These are phyloP conservation scores for Zapus hudsonius DNA, from an alignment of 2,113 vertebrate genomes.

Conservation along the genomic window DNA sequence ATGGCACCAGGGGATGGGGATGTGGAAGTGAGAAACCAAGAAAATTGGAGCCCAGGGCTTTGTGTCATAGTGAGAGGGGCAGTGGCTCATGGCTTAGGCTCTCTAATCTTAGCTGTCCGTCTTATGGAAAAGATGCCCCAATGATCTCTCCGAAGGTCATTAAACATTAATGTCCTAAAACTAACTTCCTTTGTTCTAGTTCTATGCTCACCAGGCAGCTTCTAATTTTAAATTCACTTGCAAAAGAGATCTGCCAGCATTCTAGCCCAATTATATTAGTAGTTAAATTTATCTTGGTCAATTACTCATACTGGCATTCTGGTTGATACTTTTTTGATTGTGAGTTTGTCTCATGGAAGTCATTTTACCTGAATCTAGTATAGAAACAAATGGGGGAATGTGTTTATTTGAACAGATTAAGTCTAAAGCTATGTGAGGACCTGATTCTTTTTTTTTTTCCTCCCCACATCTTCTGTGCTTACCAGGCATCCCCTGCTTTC, in stretches of 20 bases:
- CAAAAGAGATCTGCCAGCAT: not conserved
- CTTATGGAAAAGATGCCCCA: not conserved
- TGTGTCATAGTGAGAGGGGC: not conserved
- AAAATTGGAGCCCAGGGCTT: not conserved
- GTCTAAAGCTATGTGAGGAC: not conserved
- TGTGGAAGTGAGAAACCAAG: not conserved
- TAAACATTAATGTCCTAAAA: not conserved
- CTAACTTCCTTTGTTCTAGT: not conserved
- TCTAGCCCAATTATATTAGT: not conserved
- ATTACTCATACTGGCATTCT: not conserved
- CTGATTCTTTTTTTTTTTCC: not conserved
- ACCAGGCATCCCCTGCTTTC: fast-evolving
- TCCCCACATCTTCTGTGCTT: not conserved
- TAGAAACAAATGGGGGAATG: constrained; percentile 16
- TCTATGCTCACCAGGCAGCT: not conserved
- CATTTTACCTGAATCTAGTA: not conserved
- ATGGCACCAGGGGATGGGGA: not conserved
- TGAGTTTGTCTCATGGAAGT: not conserved
- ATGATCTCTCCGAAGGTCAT: not conserved
- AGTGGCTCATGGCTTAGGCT: not conserved
- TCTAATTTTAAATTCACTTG: constrained; percentile 25
- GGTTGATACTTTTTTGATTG: not conserved
- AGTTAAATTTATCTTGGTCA: constrained; percentile 2
- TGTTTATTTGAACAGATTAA: not conserved
- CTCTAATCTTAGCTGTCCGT: not conserved